Evolutionary conservation across 1,140 invertebrate genomes (phyloP).

Genomic region (Wasmannia auropunctata): DNA sequence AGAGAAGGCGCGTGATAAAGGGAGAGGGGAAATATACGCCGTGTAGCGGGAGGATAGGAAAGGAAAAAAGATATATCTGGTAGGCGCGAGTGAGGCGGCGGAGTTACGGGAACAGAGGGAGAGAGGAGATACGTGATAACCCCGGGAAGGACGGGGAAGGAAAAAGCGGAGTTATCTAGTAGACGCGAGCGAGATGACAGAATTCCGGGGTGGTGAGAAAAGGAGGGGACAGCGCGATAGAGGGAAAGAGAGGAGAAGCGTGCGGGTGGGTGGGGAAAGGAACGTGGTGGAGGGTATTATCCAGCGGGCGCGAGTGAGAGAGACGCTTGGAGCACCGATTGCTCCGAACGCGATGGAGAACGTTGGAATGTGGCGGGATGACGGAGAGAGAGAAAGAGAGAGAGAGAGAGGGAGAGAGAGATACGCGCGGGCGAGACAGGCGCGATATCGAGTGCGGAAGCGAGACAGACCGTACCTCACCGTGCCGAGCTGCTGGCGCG

Average conservation of each 20-base stretch:
- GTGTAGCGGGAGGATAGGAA: slow-evolving; percentile 40
- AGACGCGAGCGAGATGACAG: slow-evolving; percentile 21
- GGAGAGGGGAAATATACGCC: background rate
- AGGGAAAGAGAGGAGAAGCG: background rate
- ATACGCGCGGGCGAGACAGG: background rate
- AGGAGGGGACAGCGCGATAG: slow-evolving; percentile 19
- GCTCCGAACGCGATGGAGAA: background rate
- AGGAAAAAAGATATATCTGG: slow-evolving; percentile 12
- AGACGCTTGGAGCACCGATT: no score
- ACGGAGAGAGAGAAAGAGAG: slow-evolving; percentile 18
- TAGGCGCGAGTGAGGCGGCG: slow-evolving; percentile 25
- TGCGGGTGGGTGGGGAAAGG: background rate
- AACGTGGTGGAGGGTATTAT: background rate
- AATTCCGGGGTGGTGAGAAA: background rate
- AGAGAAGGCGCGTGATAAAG: slow-evolving; percentile 2
- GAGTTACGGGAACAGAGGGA: background rate
- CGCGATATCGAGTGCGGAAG: no score
- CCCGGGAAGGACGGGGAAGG: background rate
- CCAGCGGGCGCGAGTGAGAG: slow-evolving; percentile 9
- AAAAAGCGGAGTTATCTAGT: slow-evolving; percentile 24
- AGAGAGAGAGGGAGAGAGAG: background rate
- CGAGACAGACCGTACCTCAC: background rate
- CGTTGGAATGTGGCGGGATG: slow-evolving; percentile 25
- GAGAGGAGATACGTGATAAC: background rate
- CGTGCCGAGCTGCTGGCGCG: background rate